Base-by-base conservation (phyloP, 2,888 invertebrate species). In the Augochlorella aurata region DNA sequence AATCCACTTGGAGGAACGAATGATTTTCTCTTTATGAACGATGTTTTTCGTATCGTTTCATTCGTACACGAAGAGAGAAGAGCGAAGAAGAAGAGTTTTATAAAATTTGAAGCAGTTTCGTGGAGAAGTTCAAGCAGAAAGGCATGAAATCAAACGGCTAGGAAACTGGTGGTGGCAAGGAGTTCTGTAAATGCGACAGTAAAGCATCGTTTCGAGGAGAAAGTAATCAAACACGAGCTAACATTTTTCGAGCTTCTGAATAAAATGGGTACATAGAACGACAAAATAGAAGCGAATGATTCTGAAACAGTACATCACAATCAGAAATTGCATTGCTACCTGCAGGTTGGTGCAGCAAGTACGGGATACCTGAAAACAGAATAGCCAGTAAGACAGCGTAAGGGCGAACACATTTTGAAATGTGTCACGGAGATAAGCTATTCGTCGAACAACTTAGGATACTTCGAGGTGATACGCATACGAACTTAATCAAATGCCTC, bases 261-360 rank as follows among this genome's bases (percentile, higher is more conserved):
- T 4, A 24, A 24, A 58, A 24, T 24, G 58, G 24, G 58, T 1
- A 58, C 58, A 58, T 14, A 58, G 58, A 58, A 14, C 24, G 63
- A 63, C 24, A 38, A 63, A 63, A 38, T 63, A 24, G 58, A 58
- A 58, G 63, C 63, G 18, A 63, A 24, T 24, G 63, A 38, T 38
- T 38, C 29, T 29, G 38, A 38, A 63, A 63, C 29, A 63, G 63
- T 58, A 58, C 58, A 63, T 9, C 29, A 63, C 38, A 63, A 63
- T 24, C 38, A 63, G 63, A 63, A 63, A 24, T 58, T 58, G 54
- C 54, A 58, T 58, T 58, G 58, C 58, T 58, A 58, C 58, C 58
- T 58, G 58, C 24, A 58, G 58, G 24, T 58, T 58, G 58, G 14
- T 14, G 58, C 58, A 58, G 58, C 58, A 54, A 54, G 12, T 54